A percentile compares a stretch with the other conserved stretches of the same genome.
These are phyloP conservation scores for Eretmodus cyanostictus DNA, from an alignment of 2,113 vertebrate species.

Conservation along the genomic window DNA sequence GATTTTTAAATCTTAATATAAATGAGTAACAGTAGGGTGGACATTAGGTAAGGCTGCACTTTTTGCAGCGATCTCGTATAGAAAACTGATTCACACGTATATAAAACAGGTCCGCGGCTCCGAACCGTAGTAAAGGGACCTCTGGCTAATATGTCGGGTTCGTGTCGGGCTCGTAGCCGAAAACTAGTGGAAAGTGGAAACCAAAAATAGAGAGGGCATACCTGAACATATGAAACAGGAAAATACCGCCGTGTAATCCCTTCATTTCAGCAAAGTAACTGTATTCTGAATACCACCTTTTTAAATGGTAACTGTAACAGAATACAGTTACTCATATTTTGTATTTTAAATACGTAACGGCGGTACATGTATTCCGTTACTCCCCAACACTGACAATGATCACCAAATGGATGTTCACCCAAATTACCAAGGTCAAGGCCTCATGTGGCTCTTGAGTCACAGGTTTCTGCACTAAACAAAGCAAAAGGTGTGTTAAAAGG, in stretches of 20 bases:
- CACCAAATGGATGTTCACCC: neutral
- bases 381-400: neutral
- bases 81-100: neutral
- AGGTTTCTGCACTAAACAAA: neutral
- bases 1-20: too few relatives aligned
- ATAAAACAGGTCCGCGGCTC: neutral
- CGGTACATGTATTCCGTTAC: neutral
- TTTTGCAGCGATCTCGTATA: neutral
- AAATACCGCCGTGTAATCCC: neutral
- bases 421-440: neutral
- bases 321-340: neutral
- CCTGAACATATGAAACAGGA: neutral
- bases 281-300: neutral
- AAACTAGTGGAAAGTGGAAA: neutral
- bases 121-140: neutral
- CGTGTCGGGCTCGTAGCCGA: neutral
- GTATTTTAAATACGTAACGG: neutral
- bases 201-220: neutral
- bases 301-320: neutral
- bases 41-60: too few relatives aligned
- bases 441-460: neutral
- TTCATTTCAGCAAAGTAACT: neutral
- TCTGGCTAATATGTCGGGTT: neutral
- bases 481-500: neutral
- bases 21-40: too few relatives aligned